Base-by-base conservation (phyloP, 2,888 invertebrate genomes). In the Brachypalpus laphriformis region DNA sequence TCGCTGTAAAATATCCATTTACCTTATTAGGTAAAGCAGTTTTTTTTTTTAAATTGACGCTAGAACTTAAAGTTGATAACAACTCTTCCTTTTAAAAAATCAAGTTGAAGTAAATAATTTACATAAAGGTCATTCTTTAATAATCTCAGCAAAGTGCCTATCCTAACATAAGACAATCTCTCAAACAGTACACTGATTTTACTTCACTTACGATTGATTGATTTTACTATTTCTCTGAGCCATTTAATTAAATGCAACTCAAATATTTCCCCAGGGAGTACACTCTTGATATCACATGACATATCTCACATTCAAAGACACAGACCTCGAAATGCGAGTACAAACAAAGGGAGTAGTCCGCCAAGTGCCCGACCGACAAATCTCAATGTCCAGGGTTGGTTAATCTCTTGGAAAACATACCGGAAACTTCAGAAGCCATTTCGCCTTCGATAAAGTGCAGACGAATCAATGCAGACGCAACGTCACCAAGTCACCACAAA, bases 401-500 rank as follows among this genome's bases (percentile, higher is more conserved):
- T 47, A 56, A 22, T 49, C 40, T n/a, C 16, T 16, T 51, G 25
- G 14, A 49, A 42, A 20, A 25, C 28, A 54, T 11, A 57, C 34
- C 14, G 37, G 22, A 40, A 28, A 40, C n/a, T n/a, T 68, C 28
- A 11, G 42, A 28, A 59, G 37, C 9, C 54, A 9, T 11, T 2
- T 6, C 31, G 18, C 14, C 11, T 40, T 25, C 22, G 51, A 51
- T 68, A 37, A n/a, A 34, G 16, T 28, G 34, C 18, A n/a, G 8
- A 51, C 25, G 20, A 68, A 47, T 66, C 77, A 82, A 71, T 76
- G 65, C 71, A 71, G 40, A 28, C 31, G 37, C 0, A 54, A 34
- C 37, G 4, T 56, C 54, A 74, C 14, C 40, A 56, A 63, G 40
- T 56, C 16, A 49, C 63, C 54, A 59, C 74, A 83, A 82, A 70